Evolutionary conservation across 1,140 invertebrate genomes (phyloP).

Genomic region (Drosophila sechellia): DNA sequence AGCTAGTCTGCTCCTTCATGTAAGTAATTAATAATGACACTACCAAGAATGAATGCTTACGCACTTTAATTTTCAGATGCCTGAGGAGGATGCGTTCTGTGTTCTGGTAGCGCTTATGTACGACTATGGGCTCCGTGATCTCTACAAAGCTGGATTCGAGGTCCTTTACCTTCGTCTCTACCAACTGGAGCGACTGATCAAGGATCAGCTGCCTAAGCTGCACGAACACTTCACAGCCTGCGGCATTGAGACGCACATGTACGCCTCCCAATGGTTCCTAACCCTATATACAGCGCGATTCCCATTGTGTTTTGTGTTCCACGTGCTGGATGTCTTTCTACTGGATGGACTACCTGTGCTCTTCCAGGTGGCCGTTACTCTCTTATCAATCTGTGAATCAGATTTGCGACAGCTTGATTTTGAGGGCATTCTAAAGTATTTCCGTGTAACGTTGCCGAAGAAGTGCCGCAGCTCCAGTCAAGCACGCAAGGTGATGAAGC

Average conservation of each 20-base stretch:
- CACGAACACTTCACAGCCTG: constrained; percentile 95
- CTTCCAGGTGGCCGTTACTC: constrained; percentile 97
- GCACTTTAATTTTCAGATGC: constrained; percentile 90
- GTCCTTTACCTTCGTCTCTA: constrained; percentile 97
- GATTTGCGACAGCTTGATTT: constrained; percentile 98
- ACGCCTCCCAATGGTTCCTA: constrained; percentile 99
- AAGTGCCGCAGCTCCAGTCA: constrained; percentile 96
- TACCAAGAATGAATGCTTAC: too few relatives aligned
- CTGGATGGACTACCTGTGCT: constrained; percentile 96
- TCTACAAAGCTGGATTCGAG: constrained; percentile 98
- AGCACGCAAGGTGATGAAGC: constrained; percentile 94
- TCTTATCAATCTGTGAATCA: constrained; percentile 96
- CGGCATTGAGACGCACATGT: constrained; percentile 99
- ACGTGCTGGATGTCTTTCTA: constrained; percentile 98
- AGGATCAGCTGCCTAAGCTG: constrained; percentile 96
- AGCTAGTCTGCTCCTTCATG: constrained; percentile 97
- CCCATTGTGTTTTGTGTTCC: constrained; percentile 98
- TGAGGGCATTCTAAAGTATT: constrained; percentile 97
- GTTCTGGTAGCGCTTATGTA: constrained; percentile 99
- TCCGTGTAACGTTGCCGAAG: constrained; percentile 97
- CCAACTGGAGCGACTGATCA: constrained; percentile 95
- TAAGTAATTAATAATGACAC: constrained; percentile 86
- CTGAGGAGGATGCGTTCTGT: constrained; percentile 99
- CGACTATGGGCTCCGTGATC: constrained; percentile 95
- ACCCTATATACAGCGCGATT: constrained; percentile 99